A percentile compares a stretch with the other conserved stretches of the same genome.
These are phyloP conservation scores for Lagopus leucura DNA, from an alignment of 2,113 vertebrate species.

Conservation along the genomic window DNA sequence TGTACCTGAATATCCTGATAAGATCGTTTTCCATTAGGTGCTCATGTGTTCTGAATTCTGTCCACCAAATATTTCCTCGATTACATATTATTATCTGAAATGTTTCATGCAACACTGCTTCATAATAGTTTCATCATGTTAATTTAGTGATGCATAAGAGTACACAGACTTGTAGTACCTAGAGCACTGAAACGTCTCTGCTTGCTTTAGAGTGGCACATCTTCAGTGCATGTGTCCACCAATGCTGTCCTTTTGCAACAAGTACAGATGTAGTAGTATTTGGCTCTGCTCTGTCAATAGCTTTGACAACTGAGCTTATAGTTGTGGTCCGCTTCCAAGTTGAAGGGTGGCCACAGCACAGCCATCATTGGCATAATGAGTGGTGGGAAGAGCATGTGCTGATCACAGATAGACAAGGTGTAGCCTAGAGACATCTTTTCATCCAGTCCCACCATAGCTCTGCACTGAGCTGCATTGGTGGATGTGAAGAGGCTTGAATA, in stretches of 20 bases:
- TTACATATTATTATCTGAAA: neutral
- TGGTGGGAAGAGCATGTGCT: neutral
- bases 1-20: neutral
- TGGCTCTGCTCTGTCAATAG: neutral
- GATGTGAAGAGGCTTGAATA: neutral
- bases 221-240: accelerated
- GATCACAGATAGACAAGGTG: neutral
- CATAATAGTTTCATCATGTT: neutral
- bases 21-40: neutral
- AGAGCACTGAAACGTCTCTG: neutral
- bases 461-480: neutral
- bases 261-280: neutral
- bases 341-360: neutral
- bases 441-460: neutral
- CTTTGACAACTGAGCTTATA: neutral
- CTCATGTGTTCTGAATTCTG: neutral
- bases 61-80: neutral
- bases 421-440: neutral
- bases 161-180: neutral
- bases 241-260: accelerated
- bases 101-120: neutral
- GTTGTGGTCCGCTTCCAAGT: neutral
- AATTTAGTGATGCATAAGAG: neutral
- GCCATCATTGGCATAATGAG: neutral
- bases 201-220: neutral